Percentiles rank a stretch among this genome's conserved stretches.
These are phyloP conservation scores for Corythaixoides concolor DNA, from an alignment of 2,113 vertebrate species.

Conservation along the genomic window DNA sequence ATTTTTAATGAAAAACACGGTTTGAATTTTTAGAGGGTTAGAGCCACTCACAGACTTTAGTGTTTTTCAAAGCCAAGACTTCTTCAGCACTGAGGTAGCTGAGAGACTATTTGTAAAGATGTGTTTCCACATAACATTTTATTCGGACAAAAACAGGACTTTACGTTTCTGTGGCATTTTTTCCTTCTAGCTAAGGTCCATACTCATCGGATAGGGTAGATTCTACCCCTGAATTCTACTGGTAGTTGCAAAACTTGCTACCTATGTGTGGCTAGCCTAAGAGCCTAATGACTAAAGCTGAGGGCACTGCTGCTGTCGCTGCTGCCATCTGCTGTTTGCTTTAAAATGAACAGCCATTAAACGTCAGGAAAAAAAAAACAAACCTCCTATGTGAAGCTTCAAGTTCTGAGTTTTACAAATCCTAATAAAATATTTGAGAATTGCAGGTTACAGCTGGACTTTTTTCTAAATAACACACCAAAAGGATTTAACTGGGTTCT, in stretches of 20 bases:
- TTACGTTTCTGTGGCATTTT: background rate
- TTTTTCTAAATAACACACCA: background rate
- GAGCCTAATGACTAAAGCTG: rapidly evolving
- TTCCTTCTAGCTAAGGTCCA: background rate
- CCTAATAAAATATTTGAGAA: background rate
- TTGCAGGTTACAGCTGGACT: background rate
- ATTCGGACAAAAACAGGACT: background rate
- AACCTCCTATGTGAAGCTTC: rapidly evolving
- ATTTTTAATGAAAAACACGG: background rate
- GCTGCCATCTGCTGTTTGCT: slow-evolving; percentile 38
- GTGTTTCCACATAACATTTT: background rate
- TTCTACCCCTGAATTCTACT: background rate
- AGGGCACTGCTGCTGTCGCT: background rate
- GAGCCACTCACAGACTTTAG: background rate
- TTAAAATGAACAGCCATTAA: background rate
- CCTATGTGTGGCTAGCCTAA: rapidly evolving
- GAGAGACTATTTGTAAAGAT: background rate
- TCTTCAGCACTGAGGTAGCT: rapidly evolving
- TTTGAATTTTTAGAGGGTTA: background rate
- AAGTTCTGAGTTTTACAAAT: background rate
- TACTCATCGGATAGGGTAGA: background rate
- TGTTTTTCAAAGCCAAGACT: background rate
- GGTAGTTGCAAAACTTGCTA: background rate
- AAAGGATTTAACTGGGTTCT: background rate
- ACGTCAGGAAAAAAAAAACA: background rate